Conservation (phyloP, 2,888 invertebrate genomes). For the Ormyrus labotus region DNA sequence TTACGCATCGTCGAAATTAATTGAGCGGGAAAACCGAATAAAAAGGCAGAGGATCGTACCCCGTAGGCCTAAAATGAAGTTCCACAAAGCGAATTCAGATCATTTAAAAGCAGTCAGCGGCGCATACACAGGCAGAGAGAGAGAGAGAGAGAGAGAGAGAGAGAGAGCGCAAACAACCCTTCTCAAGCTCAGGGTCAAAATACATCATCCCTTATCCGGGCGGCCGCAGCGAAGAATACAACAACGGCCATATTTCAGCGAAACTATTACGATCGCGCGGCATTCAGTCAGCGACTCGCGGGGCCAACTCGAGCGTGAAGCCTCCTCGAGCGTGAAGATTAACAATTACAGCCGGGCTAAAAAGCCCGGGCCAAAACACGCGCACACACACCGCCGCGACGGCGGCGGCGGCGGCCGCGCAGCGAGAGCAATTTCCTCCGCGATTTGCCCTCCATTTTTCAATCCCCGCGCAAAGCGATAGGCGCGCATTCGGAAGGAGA, state of each 20-base stretch:
- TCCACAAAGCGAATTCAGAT: too few relatives aligned
- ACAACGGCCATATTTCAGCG: constrained; percentile 40
- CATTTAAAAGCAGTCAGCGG: too few relatives aligned
- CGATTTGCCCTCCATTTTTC: constrained; percentile 27
- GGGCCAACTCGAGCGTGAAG: constrained; percentile 31
- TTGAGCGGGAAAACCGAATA: too few relatives aligned
- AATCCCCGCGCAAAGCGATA: neutral
- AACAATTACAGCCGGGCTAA: constrained; percentile 48
- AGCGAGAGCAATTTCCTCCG: constrained; percentile 4
- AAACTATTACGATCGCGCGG: neutral
- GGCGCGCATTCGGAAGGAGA: neutral
- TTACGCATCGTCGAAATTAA: too few relatives aligned
- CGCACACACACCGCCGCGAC: neutral
- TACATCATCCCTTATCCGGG: constrained; percentile 39
- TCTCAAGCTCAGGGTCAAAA: neutral
- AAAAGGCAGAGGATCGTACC: too few relatives aligned
- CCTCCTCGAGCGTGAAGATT: constrained; percentile 53
- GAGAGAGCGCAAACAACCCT: neutral
- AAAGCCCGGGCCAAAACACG: constrained; percentile 1
- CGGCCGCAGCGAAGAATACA: constrained; percentile 23
- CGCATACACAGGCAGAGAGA: too few relatives aligned
- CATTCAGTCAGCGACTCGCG: neutral
- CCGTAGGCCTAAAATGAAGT: too few relatives aligned
- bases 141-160: too few relatives aligned
- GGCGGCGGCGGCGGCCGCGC: too few relatives aligned